Percentiles rank a stretch among this genome's conserved stretches.
Conservation (phyloP, 2,797 vertebrate genomes). For the Sylvilagus floridanus region DNA sequence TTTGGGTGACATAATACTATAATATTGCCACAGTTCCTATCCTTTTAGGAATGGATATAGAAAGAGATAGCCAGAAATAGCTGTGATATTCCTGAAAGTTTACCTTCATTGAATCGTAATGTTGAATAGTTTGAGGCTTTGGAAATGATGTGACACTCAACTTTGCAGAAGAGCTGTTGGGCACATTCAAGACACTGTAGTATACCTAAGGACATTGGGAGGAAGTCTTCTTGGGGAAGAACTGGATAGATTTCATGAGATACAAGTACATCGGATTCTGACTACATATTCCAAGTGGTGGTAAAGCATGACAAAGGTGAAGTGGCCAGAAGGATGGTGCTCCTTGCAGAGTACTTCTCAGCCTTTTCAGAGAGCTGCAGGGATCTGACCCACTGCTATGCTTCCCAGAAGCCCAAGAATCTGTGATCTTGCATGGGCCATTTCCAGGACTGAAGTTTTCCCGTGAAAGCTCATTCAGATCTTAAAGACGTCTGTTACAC, state of each 20-base stretch:
- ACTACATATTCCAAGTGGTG: neutral
- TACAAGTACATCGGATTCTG: neutral
- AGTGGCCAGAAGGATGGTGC: neutral
- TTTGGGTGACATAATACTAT: neutral
- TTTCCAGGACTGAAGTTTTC: neutral
- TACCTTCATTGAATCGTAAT: neutral
- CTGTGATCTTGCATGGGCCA: neutral
- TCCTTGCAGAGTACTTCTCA: neutral
- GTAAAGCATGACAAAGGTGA: neutral
- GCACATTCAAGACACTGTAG: neutral
- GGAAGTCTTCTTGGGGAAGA: neutral
- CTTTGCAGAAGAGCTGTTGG: neutral
- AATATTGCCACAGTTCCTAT: neutral
- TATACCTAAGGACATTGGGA: slow-evolving; percentile 6
- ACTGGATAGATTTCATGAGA: neutral
- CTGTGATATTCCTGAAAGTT: neutral
- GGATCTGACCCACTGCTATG: neutral
- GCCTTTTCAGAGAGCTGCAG: neutral
- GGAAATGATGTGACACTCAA: neutral
- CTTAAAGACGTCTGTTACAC: neutral
- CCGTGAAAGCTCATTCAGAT: neutral
- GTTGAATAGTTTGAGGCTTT: neutral
- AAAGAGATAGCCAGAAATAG: neutral
- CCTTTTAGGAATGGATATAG: neutral
- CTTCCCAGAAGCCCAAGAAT: neutral